A percentile compares a stretch with the other conserved stretches of the same genome.
phyloP scores from a whole-genome alignment of 2,797 vertebrate species.

The Acestrorhynchus altus region DNA sequence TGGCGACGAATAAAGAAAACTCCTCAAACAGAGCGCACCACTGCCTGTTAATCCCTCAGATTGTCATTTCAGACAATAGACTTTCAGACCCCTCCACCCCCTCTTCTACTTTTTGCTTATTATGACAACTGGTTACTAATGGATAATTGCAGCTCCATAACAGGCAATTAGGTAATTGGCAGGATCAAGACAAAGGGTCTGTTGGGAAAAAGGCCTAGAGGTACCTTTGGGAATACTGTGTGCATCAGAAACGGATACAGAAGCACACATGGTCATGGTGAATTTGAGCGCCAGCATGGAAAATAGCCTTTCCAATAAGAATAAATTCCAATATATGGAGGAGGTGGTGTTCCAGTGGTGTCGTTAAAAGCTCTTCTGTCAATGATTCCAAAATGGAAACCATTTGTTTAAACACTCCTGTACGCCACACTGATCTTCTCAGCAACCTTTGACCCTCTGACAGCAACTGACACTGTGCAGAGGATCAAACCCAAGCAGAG shows the following conservation, averaged over 20 bases:
- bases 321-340: no score
- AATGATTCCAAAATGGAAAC: slow-evolving; percentile 65
- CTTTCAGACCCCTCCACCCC: slow-evolving; percentile 68
- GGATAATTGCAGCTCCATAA: slow-evolving; percentile 66
- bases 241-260: slow-evolving; percentile 6
- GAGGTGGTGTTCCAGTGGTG: slow-evolving; percentile 28
- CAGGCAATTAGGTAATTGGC: slow-evolving; percentile 76
- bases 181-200: slow-evolving; percentile 62
- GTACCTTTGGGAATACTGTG: slow-evolving; percentile 22
- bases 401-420: slow-evolving; percentile 61
- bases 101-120: slow-evolving; percentile 64
- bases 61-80: slow-evolving; percentile 79
- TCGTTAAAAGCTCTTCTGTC: slow-evolving; percentile 34
- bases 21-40: slow-evolving; percentile 61
- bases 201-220: slow-evolving; percentile 14
- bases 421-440: slow-evolving; percentile 67
- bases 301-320: no score
- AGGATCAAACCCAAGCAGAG: slow-evolving; percentile 78
- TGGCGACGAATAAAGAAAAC: slow-evolving; percentile 66
- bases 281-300: neutral
- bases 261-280: no score
- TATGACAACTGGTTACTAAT: slow-evolving; percentile 73
- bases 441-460: slow-evolving; percentile 73
- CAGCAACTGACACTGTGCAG: slow-evolving; percentile 71
- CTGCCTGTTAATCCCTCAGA: slow-evolving; percentile 67